These are phyloP conservation scores for Rhabdornis inornatus DNA, from an alignment of 2,113 vertebrate genomes.

Conservation along the genomic window DNA sequence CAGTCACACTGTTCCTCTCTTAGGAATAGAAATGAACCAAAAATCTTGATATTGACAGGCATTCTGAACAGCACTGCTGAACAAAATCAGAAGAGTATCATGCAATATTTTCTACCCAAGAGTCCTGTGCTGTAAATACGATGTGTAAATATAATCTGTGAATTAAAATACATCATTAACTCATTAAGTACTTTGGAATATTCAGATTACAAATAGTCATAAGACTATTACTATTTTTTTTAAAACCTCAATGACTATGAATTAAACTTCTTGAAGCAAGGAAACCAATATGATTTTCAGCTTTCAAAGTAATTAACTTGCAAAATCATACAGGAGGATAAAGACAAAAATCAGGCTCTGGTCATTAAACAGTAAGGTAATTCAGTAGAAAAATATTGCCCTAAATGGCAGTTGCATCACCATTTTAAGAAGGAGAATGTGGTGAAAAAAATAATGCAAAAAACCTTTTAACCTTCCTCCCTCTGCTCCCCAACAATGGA, in stretches of 20 bases:
- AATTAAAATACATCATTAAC: not conserved
- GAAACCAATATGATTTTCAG: not conserved
- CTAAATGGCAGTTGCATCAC: not conserved
- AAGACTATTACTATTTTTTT: not conserved
- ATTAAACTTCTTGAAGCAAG: not conserved
- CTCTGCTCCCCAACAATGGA: not conserved
- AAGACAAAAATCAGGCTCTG: rapidly evolving
- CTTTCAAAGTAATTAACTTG: not conserved
- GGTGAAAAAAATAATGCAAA: not conserved
- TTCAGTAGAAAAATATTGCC: not conserved
- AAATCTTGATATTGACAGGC: not conserved
- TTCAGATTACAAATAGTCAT: not conserved
- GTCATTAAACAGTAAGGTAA: not conserved
- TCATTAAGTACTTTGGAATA: not conserved
- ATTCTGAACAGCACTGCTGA: not conserved
- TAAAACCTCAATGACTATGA: not conserved
- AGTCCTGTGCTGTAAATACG: not conserved
- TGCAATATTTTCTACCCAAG: not conserved
- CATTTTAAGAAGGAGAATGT: not conserved
- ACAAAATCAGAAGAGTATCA: not conserved
- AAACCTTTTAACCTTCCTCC: not conserved
- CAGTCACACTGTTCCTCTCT: not conserved
- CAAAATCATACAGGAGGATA: not conserved
- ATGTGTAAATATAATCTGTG: not conserved
- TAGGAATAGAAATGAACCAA: not conserved